Base-by-base conservation (phyloP, 1,140 invertebrate species). In the Drosophila micromelanica region DNA sequence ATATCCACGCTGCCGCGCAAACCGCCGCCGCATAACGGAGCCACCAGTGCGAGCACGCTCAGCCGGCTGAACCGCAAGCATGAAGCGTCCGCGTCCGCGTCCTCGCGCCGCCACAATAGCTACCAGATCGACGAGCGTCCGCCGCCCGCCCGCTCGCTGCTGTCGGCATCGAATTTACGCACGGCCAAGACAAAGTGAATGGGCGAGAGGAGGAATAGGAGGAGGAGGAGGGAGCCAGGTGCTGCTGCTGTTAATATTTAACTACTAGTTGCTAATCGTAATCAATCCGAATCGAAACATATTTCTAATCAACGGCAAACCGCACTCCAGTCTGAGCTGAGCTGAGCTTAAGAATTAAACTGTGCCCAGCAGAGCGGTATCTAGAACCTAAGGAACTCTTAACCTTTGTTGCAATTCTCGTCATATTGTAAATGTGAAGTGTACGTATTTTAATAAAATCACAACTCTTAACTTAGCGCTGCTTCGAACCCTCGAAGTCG, bases 381-480 rank as follows among this genome's bases (percentile, higher is more conserved):
- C 46, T 76, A 82, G 79, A 49, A 65, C 13, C 60, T 23, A 71
- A 82, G 61, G 57, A 49, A 78, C 68, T 78, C 72, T 80, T 73
- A 87, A 89, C 73, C 70, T 65, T 89, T 89, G 84, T 89, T 89
- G 85, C 84, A 89, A 89, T 89, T 89, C 84, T 89, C 84, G 84
- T 89, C 84, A 89, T 89, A 89, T 89, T 84, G 78, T 84, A 76
- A 84, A 87, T 89, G 84, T 85, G 78, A 87, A 85, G 73, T 87
- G 78, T 75, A 77, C 64, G 79, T 80, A 80, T 73, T 80, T 79
- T 82, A 86, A 86, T 86, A 86, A 87, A 86, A 82, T 79, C 74
- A 78, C 78, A 75, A 65, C 72, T 72, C 60, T 86, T 80, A 86
- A 85, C 81, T 86, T 81, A 76, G 30, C 40, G 51, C 30, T 38